Base-by-base conservation (phyloP, 1,140 invertebrate species). In the Gryon sp. region DNA sequence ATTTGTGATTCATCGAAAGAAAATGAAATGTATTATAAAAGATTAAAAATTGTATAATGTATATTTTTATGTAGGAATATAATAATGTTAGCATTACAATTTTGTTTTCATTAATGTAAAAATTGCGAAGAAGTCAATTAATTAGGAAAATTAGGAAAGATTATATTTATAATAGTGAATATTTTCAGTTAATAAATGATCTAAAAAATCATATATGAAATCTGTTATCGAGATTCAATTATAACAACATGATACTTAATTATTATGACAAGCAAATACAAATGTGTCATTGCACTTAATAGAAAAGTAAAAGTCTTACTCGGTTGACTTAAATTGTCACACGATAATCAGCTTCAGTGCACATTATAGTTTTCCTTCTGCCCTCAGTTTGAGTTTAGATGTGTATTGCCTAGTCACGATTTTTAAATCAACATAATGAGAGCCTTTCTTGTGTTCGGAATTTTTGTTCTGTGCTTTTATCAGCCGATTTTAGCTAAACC, bases 321-420 rank as follows among this genome's bases (percentile, higher is more conserved):
- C 34, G 18, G 38, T 19, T 55, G 45, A 60, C 28, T 60, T 15
- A 15, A 5, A 45, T 20, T 65, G 70, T 74, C 70, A 57, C 36
- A 65, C 59, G 36, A 45, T 36, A 74, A 46, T 66, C 36, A 46
- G 28, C 60, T 60, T 74, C 60, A 24, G 50, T 59, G 45, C 59
- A 43, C 34, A 26, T 65, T 20, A 57, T 52, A 74, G 70, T 66
- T 59, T 74, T 74, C 70, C 50, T 59, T 74, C 60, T 55, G 55
- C 19, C 53, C 22, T 74, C 52, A 74, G 60, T 65, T 46, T 55
- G 11, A 28, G 11, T 16, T 36, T 26, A 53, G 34, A 52, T 28
- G 69, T 18, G 30, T 59, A 34, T 4, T 34, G 11, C 16, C n/a
- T 52, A 24, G n/a, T 66, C 19, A 15, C 28, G 20, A 12, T 22